Conservation (phyloP, 2,113 vertebrate genomes). For the Tichodroma muraria region DNA sequence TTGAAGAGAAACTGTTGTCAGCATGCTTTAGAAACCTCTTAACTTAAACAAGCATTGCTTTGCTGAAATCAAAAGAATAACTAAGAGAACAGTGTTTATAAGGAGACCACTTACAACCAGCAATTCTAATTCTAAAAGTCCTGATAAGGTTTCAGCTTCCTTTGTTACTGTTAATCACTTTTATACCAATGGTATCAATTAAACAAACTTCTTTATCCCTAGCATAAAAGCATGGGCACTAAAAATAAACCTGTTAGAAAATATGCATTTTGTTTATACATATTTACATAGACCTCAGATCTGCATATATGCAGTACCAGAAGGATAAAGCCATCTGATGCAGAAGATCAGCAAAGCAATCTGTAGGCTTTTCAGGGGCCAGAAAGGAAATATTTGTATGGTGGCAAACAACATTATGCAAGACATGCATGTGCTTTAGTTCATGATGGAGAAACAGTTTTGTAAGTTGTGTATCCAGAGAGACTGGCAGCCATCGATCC, state of each 20-base stretch:
- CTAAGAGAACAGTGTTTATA: not conserved
- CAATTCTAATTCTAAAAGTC: not conserved
- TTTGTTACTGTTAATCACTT: not conserved
- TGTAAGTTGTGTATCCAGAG: not conserved
- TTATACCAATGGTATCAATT: not conserved
- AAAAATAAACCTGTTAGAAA: conserved; percentile 49
- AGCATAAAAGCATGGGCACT: not conserved
- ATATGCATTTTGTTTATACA: conserved; percentile 32
- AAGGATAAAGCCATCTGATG: conserved; percentile 50
- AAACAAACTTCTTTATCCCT: not conserved
- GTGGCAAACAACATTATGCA: conserved; percentile 10
- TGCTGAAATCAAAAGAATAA: not conserved
- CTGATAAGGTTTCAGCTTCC: not conserved
- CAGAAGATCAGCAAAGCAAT: conserved; percentile 38
- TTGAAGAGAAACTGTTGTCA: not conserved
- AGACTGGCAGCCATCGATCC: not conserved
- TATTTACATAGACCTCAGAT: conserved; percentile 31
- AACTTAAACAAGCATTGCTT: not conserved
- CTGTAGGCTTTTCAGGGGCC: conserved; percentile 2
- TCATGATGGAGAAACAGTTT: not conserved
- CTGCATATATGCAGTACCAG: conserved; percentile 14
- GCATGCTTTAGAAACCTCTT: not conserved
- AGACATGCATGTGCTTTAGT: not conserved
- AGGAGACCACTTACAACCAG: not conserved
- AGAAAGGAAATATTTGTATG: not conserved